These are phyloP conservation scores for Pithys albifrons DNA, from an alignment of 2,113 vertebrate genomes.

Conservation along the genomic window DNA sequence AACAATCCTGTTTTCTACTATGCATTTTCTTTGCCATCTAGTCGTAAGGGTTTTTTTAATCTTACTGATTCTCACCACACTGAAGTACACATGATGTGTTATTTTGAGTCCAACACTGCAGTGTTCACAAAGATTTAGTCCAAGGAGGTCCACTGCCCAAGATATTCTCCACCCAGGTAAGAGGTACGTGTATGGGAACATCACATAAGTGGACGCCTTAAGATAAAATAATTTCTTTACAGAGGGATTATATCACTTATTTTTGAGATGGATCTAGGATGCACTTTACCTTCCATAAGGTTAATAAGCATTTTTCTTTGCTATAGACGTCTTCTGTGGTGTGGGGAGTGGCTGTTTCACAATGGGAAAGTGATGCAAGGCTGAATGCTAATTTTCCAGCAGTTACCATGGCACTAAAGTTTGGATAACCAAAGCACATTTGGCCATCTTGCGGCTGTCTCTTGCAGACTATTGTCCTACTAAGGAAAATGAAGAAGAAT, in stretches of 20 bases:
- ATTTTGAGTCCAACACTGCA: background rate
- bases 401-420: background rate
- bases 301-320: background rate
- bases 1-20: background rate
- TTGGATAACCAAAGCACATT: background rate
- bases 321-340: background rate
- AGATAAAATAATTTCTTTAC: background rate
- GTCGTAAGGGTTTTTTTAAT: background rate
- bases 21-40: background rate
- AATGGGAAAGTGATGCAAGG: background rate
- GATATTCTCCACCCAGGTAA: background rate
- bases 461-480: background rate
- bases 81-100: accelerated
- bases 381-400: background rate
- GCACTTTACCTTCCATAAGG: background rate
- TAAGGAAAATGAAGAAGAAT: background rate
- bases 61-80: background rate
- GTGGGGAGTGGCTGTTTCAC: background rate
- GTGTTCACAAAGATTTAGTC: background rate
- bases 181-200: too few species aligned
- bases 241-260: background rate
- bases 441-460: accelerated
- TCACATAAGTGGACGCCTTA: accelerated
- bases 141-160: background rate
- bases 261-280: background rate